Evolutionary conservation across 1,140 invertebrate species (phyloP).

Genomic region (Oscheius sp.): DNA sequence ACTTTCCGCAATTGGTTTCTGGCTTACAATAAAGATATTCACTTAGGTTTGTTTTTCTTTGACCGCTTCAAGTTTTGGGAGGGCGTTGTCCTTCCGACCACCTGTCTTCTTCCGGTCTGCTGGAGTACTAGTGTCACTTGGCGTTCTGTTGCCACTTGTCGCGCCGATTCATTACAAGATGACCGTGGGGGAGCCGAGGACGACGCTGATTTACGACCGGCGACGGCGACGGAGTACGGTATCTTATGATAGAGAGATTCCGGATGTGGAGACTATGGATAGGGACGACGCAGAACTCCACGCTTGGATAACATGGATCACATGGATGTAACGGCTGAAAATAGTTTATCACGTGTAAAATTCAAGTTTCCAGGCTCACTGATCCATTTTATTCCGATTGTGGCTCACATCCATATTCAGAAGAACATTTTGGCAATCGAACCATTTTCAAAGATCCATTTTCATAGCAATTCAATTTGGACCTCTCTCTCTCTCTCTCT

Average conservation of each 20-base stretch:
- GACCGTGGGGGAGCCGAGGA: conserved; percentile 9
- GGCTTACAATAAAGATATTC: no score
- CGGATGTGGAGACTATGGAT: neutral
- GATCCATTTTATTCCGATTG: neutral
- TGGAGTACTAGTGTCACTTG: no score
- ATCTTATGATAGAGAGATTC: neutral
- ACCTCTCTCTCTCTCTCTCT: neutral
- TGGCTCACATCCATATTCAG: no score
- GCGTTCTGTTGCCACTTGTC: neutral
- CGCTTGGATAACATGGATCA: neutral
- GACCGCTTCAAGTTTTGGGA: no score
- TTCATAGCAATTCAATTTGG: neutral
- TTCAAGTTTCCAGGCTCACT: neutral
- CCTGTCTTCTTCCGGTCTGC: no score
- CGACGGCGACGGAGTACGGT: neutral
- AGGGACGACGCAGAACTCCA: neutral
- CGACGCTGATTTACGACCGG: neutral
- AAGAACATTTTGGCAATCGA: no score
- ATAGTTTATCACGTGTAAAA: neutral
- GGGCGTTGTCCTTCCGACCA: no score
- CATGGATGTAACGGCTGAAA: neutral
- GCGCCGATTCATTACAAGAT: conserved; percentile 6
- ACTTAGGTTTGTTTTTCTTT: no score
- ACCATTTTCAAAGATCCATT: neutral
- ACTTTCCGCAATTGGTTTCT: no score